Conservation (phyloP, 2,113 vertebrate genomes). For the Hippocampus comes region DNA sequence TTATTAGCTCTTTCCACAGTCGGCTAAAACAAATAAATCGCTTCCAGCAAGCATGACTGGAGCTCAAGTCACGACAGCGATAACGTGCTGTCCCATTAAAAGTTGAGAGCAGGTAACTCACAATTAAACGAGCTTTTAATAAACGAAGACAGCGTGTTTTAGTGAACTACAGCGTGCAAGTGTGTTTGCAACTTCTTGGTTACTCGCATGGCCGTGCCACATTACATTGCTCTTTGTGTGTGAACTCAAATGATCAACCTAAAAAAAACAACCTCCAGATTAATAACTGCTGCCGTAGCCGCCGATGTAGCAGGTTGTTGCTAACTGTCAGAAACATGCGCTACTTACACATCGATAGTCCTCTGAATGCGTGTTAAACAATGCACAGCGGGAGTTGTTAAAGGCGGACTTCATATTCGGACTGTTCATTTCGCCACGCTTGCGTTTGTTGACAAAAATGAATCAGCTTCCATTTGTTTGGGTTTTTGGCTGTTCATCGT, state of each 20-base stretch:
- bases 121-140: background rate
- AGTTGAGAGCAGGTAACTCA: no score
- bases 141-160: background rate
- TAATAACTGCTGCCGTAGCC: background rate
- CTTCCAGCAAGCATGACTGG: background rate
- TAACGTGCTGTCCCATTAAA: background rate
- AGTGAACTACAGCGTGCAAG: background rate
- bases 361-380: slow-evolving; percentile 59
- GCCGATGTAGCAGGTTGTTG: background rate
- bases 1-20: background rate
- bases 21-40: background rate
- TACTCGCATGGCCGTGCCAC: no score
- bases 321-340: slow-evolving; percentile 19
- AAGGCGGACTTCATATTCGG: slow-evolving; percentile 22
- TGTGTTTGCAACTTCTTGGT: background rate
- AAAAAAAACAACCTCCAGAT: no score
- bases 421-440: slow-evolving; percentile 31
- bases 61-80: background rate
- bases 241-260: no score
- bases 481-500: slow-evolving; percentile 33
- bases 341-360: slow-evolving; percentile 77
- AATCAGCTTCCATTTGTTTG: slow-evolving; percentile 30
- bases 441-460: background rate
- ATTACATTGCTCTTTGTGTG: no score
- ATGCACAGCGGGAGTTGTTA: slow-evolving; percentile 60